Evolutionary conservation across 2,888 invertebrate species (phyloP), one percentile per base, ranked within the genome.

Genomic region (Drosophila yooni): DNA sequence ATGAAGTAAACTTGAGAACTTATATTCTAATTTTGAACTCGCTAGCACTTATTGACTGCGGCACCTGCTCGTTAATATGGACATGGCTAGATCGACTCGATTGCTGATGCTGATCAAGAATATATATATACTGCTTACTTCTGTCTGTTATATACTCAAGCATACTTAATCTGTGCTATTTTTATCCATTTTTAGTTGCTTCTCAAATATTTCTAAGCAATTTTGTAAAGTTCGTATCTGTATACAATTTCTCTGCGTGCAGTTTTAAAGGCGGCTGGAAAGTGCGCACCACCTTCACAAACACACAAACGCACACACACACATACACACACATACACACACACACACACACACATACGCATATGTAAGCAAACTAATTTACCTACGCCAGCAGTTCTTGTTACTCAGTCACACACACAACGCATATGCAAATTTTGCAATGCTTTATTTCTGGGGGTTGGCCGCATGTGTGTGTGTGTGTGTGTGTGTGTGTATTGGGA

Each of bases 311-410:
- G 34, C 54, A 52, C 62, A 62, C 62, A 50, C 43, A 51, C 58
- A 54, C 40, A 57, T 48, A 66, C 74, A 50, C 63, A 31, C 71
- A 59, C n/a, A n/a, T n/a, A n/a, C n/a, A n/a, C 57, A 46, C 64
- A 52, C 53, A 56, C 63, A 63, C 62, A 31, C 33, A 36, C 67
- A 63, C 61, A 50, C 29, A 34, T 33, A 40, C 52, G 25, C 29
- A 57, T 58, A 59, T 64, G 65, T 63, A 72, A 46, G 71, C 62
- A 76, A 86, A 86, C 86, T 86, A 86, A 86, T 86, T 86, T 86
- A 86, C 86, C 86, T 86, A 86, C 86, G 87, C 82, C 77, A 86
- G 89, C 85, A 86, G 72, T 86, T 86, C 83, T 82, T 74, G 86
- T 70, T 60, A 67, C 83, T 73, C 70, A 73, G 69, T 68, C 69